Conservation (phyloP, 2,797 vertebrate species). For the Clarias pachynema region DNA sequence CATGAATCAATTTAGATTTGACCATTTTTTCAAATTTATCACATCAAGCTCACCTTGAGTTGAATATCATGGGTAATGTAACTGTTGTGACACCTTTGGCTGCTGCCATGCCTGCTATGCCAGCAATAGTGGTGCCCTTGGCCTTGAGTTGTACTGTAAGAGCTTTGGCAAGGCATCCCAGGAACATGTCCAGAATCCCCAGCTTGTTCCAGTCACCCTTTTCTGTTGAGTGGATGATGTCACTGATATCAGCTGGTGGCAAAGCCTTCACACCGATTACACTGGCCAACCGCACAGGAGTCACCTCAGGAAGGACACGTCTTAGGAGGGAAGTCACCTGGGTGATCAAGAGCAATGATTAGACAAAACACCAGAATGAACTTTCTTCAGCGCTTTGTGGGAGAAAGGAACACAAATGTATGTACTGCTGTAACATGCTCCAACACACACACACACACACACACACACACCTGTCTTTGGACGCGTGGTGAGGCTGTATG, state of each 20-base stretch:
- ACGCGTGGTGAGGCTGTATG: constrained; percentile 97
- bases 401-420: background rate
- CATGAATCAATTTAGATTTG: background rate
- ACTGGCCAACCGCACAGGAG: constrained; percentile 92
- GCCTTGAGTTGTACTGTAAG: constrained; percentile 99
- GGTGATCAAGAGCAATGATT: background rate
- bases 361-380: background rate
- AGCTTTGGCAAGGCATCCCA: constrained; percentile 98
- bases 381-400: background rate
- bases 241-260: constrained; percentile 97
- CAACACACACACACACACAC: constrained; percentile 65
- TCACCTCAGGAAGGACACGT: constrained; percentile 95
- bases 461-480: constrained; percentile 89
- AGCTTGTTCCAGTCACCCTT: constrained; percentile 98
- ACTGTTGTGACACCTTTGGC: constrained; percentile 98
- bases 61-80: constrained; percentile 98
- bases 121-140: constrained; percentile 94
- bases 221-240: constrained; percentile 99
- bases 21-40: background rate
- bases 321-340: constrained; percentile 95
- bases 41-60: constrained; percentile 84
- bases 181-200: constrained; percentile 97
- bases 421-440: background rate
- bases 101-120: constrained; percentile 89
- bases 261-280: constrained; percentile 97